Base-by-base conservation (phyloP, 2,113 vertebrate species). In the Balaenoptera acutorostrata region DNA sequence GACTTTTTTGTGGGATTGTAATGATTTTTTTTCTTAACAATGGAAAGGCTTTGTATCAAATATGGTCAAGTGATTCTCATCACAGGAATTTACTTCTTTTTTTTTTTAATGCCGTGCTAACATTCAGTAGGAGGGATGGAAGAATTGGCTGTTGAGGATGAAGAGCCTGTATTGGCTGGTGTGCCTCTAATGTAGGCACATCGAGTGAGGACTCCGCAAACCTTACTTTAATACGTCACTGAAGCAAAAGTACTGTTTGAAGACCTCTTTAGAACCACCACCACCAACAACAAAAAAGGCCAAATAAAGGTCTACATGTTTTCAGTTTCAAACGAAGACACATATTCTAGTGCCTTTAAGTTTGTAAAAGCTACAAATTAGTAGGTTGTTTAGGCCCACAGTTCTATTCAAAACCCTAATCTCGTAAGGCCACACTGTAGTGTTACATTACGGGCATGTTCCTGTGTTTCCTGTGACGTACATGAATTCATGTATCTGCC, bases 371-470 rank as follows among this genome's bases (percentile, higher is more conserved):
- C 33, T 57, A 36, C 88, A 92, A 41, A 95, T 94, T 15, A 63
- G 8, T 93, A 87, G 44, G 57, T 97, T 93, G 75, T 97, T 96
- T 84, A 84, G 41, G 36, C 77, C 25, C 36, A 21, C 68, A 87
- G 52, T 94, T 87, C 68, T 77, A 96, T 41, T 95, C 18, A 69
- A 90, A 97, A 95, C 55, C 49, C 57, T 36, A 57, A 89, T 90
- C 97, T 94, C 72, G 74, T 69, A 69, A 88, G 92, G 44, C 84
- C 39, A 86, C 69, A 83, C 77, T 93, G 61, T 8, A 97, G 59
- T 97, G 90, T 97, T 97, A 86, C 97, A 96, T 96, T 97, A 90
- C 90, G 97, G 96, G 90, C 97, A 66, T 88, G 96, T 97, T 96
- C 96, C 87, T 92, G 18, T 88, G 97, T 98, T 98, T 98, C 85